A percentile compares a stretch with the other conserved stretches of the same genome.
phyloP scores from a whole-genome alignment of 2,888 invertebrate species.

The Amorpha juglandis region DNA sequence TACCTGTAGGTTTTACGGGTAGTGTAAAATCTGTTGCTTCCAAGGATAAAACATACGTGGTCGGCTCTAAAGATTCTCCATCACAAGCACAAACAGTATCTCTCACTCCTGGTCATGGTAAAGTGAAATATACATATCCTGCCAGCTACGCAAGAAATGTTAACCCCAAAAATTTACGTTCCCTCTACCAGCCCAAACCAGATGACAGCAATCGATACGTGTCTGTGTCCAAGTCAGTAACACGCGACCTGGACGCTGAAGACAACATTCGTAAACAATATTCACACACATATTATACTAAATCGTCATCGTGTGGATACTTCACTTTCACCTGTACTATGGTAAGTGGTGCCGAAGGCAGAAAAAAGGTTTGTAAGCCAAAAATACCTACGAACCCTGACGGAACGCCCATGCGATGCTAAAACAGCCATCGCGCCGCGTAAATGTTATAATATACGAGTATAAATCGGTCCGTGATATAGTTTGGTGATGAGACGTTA shows the following conservation, averaged over 20 bases:
- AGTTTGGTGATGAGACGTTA: not conserved
- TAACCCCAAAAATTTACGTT: slow-evolving; percentile 67
- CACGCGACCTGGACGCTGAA: slow-evolving; percentile 87
- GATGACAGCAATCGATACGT: slow-evolving; percentile 88
- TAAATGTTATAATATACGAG: not conserved
- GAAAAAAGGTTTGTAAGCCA: slow-evolving; percentile 92
- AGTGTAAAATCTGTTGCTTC: slow-evolving; percentile 87
- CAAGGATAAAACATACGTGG: slow-evolving; percentile 83
- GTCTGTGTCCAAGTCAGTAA: slow-evolving; percentile 91
- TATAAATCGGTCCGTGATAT: not conserved
- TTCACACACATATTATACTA: slow-evolving; percentile 92
- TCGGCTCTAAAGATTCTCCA: slow-evolving; percentile 83
- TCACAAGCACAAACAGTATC: slow-evolving; percentile 88
- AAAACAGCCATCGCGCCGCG: slow-evolving; percentile 27
- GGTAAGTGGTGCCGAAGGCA: slow-evolving; percentile 90
- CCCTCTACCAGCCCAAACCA: slow-evolving; percentile 60
- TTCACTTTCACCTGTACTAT: slow-evolving; percentile 94
- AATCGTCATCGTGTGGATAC: slow-evolving; percentile 94
- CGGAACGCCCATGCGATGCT: slow-evolving; percentile 87
- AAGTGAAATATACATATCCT: slow-evolving; percentile 67
- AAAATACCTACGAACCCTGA: slow-evolving; percentile 91
- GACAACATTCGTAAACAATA: slow-evolving; percentile 88
- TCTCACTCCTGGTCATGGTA: slow-evolving; percentile 77
- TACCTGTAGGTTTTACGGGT: slow-evolving; percentile 88
- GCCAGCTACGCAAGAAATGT: slow-evolving; percentile 57